Conservation (phyloP, 1,140 invertebrate genomes). For the Papilio dardanus region DNA sequence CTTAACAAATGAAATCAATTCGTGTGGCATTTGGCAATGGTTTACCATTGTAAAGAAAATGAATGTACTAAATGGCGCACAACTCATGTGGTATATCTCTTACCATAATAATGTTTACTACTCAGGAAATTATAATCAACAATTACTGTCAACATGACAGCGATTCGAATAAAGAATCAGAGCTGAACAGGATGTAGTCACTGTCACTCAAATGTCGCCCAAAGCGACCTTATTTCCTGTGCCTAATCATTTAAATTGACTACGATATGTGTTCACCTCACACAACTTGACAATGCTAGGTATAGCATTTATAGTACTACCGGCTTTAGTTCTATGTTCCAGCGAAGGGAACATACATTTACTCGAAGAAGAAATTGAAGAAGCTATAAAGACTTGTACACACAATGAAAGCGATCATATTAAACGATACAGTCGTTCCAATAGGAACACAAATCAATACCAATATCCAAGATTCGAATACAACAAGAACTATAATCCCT, state of each 20-base stretch:
- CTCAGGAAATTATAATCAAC: neutral
- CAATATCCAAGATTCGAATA: constrained; percentile 53
- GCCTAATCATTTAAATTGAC: constrained; percentile 42
- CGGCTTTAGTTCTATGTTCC: constrained; percentile 47
- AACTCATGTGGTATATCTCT: neutral
- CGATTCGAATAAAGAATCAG: neutral
- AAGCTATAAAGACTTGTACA: constrained; percentile 58
- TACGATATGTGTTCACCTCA: constrained; percentile 22
- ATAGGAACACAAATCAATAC: constrained; percentile 32
- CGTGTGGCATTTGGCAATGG: no score
- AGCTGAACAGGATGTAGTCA: neutral
- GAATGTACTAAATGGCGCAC: no score
- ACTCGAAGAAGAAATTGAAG: constrained; percentile 64
- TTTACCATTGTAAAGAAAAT: no score
- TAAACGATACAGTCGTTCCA: constrained; percentile 17
- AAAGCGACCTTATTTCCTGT: constrained; percentile 61
- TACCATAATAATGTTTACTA: neutral
- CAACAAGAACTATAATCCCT: constrained; percentile 50
- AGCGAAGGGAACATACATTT: constrained; percentile 70
- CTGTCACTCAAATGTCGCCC: constrained; percentile 56
- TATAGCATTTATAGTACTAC: constrained; percentile 53
- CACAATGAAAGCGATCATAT: constrained; percentile 30
- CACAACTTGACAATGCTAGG: constrained; percentile 36
- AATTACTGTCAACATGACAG: constrained; percentile 1
- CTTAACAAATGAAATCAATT: no score